Evolutionary conservation across 2,797 vertebrate species (phyloP), one percentile per base, ranked within the genome.

Genomic region (Gobio occitaniae): DNA sequence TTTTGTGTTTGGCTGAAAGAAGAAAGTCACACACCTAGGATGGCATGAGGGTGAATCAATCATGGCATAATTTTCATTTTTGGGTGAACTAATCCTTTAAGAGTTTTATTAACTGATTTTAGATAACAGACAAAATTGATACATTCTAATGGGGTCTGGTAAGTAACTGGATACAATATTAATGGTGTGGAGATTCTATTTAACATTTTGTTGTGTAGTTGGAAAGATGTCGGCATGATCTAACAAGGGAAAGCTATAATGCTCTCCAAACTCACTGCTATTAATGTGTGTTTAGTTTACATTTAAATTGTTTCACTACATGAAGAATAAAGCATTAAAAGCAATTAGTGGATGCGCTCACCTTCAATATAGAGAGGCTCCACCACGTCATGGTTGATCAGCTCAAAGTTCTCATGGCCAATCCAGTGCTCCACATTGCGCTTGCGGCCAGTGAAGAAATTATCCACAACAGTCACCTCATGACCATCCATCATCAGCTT

Each of bases 401-500:
- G 96, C 92, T 99, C 98, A 8, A 99, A 99, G 95, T 99, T 99
- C 92, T 99, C 98, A n/a, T 99, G 98, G 90, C 98, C 98, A 9
- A 99, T 97, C 98, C 98, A 99, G 93, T 99, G 98, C 90, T 99
- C 98, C 90, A 99, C 98, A 2, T 99, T 99, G 90, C 98, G 96
- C 93, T 99, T 99, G 86, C 98, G 96, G 87, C 98, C 98, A 1
- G 98, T 99, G 95, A 99, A 99, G 94, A 99, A 99, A 95, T 99
- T 99, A 96, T 99, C 98, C 89, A 99, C 98, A 92, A 99, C 98
- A 1, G 98, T 99, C 89, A 99, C 96, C 92, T 99, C 98, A 59
- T 99, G 98, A 90, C 98, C 98, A n/a, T 99, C 98, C 98, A 99
- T 99, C 98, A 99, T 99, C 92, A 99, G 96, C 90, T 99, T 99